Evolutionary conservation across 2,888 invertebrate species (phyloP), one percentile per base, ranked within the genome.

Genomic region (Neoaliturus tenellus): DNA sequence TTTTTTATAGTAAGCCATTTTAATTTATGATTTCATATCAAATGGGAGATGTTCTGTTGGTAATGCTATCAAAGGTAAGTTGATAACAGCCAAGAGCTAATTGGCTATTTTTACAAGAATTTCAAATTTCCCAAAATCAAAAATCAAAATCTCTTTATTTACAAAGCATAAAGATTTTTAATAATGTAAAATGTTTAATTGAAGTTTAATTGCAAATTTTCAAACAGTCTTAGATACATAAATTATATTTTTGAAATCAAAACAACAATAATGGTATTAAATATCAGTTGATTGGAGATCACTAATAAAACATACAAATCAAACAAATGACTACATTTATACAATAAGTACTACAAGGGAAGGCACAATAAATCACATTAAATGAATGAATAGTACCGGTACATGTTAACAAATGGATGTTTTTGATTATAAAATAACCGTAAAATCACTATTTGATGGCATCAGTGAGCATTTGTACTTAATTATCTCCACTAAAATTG

Each of bases 361-460:
- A 62, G 62, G 62, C 62, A 62, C 62, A 14, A n/a, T 28, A 28
- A n/a, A 62, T 62, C 28, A 62, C 62, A 62, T 31, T 62, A 62
- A 55, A 55, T 8, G 20, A 55, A 62, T 62, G 5, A 55, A 55
- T 14, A 3, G 10, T 12, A 55, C 14, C 20, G 8, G 10, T 44
- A 55, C 20, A 4, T n/a, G 48, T 14, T 12, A 48, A 14, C n/a
- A 14, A 55, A 55, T 55, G 17, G 3, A 10, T 4, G 12, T 25
- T 55, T 62, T 62, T 28, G 62, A 62, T 62, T 62, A 28, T 28
- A 62, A 62, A 28, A 25, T 62, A 31, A 62, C 62, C 28, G 31
- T 62, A 62, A 2, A 28, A 31, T 62, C 31, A 25, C 20, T 5
- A 62, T n/a, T n/a, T 31, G 6, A 62, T 62, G 62, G 62, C 62